Evolutionary conservation across 2,888 invertebrate genomes (phyloP), one percentile per base, ranked within the genome.

Genomic region (Dolichomitus sp.): DNA sequence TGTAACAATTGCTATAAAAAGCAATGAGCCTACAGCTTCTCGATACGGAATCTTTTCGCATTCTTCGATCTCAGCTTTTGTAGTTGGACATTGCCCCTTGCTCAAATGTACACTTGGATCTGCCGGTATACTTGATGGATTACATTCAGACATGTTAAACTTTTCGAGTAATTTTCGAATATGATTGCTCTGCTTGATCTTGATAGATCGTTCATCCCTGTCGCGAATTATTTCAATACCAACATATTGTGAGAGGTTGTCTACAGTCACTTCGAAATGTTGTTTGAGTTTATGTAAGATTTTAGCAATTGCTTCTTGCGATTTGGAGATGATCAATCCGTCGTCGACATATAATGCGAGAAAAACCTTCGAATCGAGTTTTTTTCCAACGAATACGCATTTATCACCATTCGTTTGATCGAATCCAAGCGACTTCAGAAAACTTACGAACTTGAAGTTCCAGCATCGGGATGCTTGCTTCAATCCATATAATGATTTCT

Each of bases 211-310:
- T 77, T 9, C n/a, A 40, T 11, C 76, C 33, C 23, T 23, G 50
- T 76, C 66, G n/a, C 76, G 76, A 40, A 65, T 40, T 14, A 81
- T 81, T 79, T 84, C 70, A 4, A 84, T 23, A 30, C 79, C 81
- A 4, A 81, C 37, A 48, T 72, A 81, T 33, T 75, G 48, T 37
- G 70, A 61, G 2, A 48, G 63, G 14, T 42, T 12, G n/a, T 74
- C 84, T 2, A 61, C 12, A 2, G 78, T 81, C 17, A 84, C 81
- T 68, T 80, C 9, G 50, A 83, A 76, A 37, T 69, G 42, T 14
- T 37, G 12, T 48, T 81, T 23, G n/a, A 82, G 40, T 33, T 74
- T 61, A 30, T 23, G 12, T 12, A 81, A 63, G 4, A 81, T 72
- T 9, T 48, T 12, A n/a, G 14, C 50, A 19, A 81, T 81, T 6